Evolutionary conservation across 2,113 vertebrate species (phyloP).

Genomic region (Etheostoma cragini): DNA sequence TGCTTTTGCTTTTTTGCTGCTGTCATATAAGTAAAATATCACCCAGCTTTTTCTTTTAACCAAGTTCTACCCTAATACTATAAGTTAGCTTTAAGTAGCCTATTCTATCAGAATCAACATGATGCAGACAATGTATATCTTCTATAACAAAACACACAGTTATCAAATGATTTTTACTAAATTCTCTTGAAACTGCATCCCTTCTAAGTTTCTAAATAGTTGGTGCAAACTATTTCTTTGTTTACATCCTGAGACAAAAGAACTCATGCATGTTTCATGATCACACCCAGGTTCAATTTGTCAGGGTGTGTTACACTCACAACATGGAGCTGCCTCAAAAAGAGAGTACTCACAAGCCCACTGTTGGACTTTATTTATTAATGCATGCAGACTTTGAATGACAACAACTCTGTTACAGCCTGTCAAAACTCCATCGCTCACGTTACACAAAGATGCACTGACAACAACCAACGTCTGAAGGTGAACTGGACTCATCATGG

Average conservation of each 20-base stretch:
- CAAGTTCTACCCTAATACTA: neutral
- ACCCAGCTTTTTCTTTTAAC: neutral
- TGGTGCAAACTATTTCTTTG: conserved; percentile 54
- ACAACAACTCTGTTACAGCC: no score
- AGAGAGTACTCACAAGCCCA: neutral
- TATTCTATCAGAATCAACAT: neutral
- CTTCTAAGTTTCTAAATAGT: conserved; percentile 4
- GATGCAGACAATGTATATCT: neutral
- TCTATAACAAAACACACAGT: neutral
- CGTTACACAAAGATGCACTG: no score
- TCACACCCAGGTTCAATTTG: conserved; percentile 63
- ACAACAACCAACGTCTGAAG: no score
- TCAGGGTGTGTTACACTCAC: conserved; percentile 43
- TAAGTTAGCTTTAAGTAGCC: neutral
- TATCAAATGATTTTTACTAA: neutral
- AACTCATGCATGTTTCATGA: conserved; percentile 73
- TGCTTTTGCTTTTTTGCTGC: neutral
- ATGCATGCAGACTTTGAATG: no score
- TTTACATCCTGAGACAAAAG: conserved; percentile 73
- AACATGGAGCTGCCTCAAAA: conserved; percentile 17
- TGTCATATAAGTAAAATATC: neutral
- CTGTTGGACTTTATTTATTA: no score
- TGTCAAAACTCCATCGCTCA: no score
- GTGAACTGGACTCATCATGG: no score
- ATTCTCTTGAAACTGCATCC: neutral